These are phyloP conservation scores for Popillia japonica DNA, from an alignment of 1,140 invertebrate genomes.

Conservation along the genomic window DNA sequence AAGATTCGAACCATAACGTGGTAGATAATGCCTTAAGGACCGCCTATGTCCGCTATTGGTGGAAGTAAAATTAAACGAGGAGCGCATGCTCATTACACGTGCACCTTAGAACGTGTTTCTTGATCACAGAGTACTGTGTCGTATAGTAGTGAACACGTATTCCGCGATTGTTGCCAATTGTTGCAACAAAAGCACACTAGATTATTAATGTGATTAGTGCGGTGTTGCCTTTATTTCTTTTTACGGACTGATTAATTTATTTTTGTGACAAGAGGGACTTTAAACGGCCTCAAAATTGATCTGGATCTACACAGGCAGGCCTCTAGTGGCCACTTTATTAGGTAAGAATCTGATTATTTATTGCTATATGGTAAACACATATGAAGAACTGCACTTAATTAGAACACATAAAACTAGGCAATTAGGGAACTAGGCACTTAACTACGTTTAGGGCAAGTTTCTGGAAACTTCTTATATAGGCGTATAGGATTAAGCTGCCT, in stretches of 20 bases:
- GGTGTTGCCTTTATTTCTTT: constrained; percentile 19
- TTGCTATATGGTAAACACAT: too few relatives aligned
- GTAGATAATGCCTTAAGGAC: constrained; percentile 54
- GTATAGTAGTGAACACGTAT: constrained; percentile 54
- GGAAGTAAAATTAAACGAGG: constrained; percentile 28
- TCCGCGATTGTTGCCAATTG: constrained; percentile 48
- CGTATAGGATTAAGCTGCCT: too few relatives aligned
- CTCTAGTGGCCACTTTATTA: constrained; percentile 60
- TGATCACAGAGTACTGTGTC: constrained; percentile 55
- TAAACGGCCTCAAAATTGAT: constrained; percentile 60
- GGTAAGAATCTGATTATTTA: constrained; percentile 48
- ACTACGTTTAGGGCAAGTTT: too few relatives aligned
- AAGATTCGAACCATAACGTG: constrained; percentile 57
- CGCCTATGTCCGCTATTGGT: constrained; percentile 54
- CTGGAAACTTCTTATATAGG: too few relatives aligned
- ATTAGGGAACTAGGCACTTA: too few relatives aligned
- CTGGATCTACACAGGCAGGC: constrained; percentile 60
- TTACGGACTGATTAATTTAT: constrained; percentile 23
- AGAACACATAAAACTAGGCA: too few relatives aligned
- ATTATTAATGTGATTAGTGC: constrained; percentile 34
- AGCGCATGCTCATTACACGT: constrained; percentile 52
- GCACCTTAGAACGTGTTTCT: constrained; percentile 47
- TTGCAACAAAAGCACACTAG: constrained; percentile 40
- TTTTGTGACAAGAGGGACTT: constrained; percentile 36
- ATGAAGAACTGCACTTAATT: too few relatives aligned